Evolutionary conservation across 2,113 vertebrate species (phyloP).

Genomic region (Heterotis niloticus): DNA sequence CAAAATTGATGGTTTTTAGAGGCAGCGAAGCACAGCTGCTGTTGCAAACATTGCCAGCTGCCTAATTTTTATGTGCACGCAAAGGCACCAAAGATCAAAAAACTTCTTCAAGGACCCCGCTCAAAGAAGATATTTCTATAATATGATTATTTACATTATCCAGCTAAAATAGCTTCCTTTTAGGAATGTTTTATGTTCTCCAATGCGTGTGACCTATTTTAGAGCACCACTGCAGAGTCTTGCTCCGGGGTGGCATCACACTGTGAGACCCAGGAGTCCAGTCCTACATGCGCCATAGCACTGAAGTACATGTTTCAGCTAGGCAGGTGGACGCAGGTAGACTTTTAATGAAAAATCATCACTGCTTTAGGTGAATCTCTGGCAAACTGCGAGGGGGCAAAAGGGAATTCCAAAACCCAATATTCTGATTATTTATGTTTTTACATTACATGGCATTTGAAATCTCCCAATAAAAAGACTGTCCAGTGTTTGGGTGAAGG

Average conservation of each 20-base stretch:
- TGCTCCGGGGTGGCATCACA: neutral
- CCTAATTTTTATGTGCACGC: neutral
- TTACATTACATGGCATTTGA: too few relatives aligned
- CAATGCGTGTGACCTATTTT: neutral
- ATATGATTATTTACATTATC: constrained; percentile 15
- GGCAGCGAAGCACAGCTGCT: neutral
- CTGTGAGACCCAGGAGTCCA: neutral
- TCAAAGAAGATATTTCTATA: constrained; percentile 1
- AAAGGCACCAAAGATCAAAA: constrained; percentile 1
- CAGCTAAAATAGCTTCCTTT: neutral
- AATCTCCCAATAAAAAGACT: too few relatives aligned
- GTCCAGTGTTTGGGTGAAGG: too few relatives aligned
- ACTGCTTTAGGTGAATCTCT: too few relatives aligned
- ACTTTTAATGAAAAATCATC: neutral
- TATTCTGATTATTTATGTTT: too few relatives aligned
- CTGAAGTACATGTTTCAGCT: neutral
- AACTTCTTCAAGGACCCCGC: neutral
- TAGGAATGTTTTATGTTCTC: neutral
- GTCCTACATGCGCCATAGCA: neutral
- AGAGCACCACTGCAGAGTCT: neutral
- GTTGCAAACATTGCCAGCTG: neutral
- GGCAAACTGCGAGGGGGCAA: too few relatives aligned
- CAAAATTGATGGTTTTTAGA: neutral
- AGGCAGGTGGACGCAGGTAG: neutral
- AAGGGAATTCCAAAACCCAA: too few relatives aligned